These are phyloP conservation scores for Puma concolor DNA, from an alignment of 2,113 vertebrate species.

Conservation along the genomic window DNA sequence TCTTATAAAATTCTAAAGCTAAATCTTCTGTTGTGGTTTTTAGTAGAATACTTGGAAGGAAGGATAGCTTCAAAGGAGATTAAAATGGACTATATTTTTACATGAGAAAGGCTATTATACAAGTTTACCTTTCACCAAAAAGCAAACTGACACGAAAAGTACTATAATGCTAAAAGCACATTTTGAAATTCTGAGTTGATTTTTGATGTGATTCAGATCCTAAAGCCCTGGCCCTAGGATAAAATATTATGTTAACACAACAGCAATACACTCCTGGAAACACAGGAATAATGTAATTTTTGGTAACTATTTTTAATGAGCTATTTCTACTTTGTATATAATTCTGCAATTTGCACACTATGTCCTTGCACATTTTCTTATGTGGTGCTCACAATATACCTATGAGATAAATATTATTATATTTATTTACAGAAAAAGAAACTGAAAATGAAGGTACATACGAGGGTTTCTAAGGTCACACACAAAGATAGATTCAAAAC, in stretches of 20 bases:
- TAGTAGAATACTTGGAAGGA: not conserved
- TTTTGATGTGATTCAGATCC: not conserved
- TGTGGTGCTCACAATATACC: not conserved
- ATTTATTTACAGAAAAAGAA: not conserved
- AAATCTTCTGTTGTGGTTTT: not conserved
- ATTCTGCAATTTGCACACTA: not conserved
- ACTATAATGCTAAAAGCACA: not conserved
- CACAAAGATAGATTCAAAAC: not conserved
- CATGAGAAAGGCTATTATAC: not conserved
- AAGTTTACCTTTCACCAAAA: not conserved
- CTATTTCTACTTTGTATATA: not conserved
- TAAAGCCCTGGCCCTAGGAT: not conserved
- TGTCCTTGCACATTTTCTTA: not conserved
- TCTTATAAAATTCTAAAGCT: not conserved
- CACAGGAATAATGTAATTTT: not conserved
- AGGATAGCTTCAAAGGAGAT: not conserved
- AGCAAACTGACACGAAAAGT: not conserved
- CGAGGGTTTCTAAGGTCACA: not conserved
- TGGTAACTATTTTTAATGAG: not conserved
- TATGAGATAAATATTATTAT: not conserved
- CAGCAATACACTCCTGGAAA: not conserved
- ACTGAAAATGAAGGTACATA: not conserved
- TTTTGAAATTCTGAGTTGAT: not conserved
- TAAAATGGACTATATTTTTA: not conserved
- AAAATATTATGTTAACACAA: not conserved